These are phyloP conservation scores for Akabosia matsudoensis DNA, from an alignment of 1,140 invertebrate species.

Conservation along the genomic window DNA sequence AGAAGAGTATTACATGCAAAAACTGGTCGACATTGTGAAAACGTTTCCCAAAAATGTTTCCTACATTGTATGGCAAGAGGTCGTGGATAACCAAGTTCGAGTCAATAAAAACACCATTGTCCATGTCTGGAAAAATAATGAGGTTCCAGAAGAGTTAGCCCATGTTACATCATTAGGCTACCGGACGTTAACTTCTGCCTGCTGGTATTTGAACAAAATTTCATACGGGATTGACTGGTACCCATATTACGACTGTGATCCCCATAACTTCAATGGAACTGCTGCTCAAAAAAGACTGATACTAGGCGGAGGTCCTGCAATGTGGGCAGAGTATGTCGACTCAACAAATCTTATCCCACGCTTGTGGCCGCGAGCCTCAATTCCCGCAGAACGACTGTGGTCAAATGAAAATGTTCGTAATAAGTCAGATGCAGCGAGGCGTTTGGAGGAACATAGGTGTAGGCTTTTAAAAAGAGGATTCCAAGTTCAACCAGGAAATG, in stretches of 20 bases:
- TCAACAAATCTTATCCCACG: conserved; percentile 52
- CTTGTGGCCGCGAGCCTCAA: conserved; percentile 75
- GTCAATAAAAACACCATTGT: conserved; percentile 62
- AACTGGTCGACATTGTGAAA: conserved; percentile 58
- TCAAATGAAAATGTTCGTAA: conserved; percentile 51
- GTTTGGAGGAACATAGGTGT: conserved; percentile 80
- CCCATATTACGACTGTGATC: conserved; percentile 73
- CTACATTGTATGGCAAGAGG: conserved; percentile 84
- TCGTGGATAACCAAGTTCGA: conserved; percentile 73
- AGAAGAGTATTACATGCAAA: conserved; percentile 66
- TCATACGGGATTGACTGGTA: conserved; percentile 69
- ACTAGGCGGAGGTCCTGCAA: conserved; percentile 83
- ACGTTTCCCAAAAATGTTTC: conserved; percentile 55
- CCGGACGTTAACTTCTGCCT: conserved; percentile 66
- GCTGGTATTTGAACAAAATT: conserved; percentile 83
- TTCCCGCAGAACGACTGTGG: conserved; percentile 68
- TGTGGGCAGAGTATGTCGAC: conserved; percentile 73
- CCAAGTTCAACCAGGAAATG: conserved; percentile 64
- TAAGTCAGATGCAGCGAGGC: conserved; percentile 52
- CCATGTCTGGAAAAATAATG: conserved; percentile 65
- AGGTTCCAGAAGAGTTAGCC: conserved; percentile 51
- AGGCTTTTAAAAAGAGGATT: conserved; percentile 71
- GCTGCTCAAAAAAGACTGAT: conserved; percentile 56
- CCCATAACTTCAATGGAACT: conserved; percentile 58
- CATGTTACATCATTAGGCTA: conserved; percentile 57